Evolutionary conservation across 2,888 invertebrate species (phyloP).

Genomic region (Dinocampus coccinellae): DNA sequence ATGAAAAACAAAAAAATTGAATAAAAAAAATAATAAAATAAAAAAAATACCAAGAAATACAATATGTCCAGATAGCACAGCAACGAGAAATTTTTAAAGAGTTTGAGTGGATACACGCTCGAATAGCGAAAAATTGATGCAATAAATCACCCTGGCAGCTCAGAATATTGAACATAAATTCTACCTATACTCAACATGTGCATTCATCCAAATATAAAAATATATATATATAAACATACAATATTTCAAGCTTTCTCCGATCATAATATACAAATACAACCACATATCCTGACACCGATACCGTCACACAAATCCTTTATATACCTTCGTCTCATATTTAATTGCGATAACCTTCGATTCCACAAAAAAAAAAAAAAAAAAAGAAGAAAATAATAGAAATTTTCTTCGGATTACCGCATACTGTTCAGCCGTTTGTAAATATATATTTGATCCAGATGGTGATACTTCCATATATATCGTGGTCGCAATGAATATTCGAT

Average conservation of each 20-base stretch:
- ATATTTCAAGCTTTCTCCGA: neutral
- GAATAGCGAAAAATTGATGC: slow-evolving; percentile 13
- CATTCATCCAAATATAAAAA: neutral
- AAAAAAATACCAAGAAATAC: no score
- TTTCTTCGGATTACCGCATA: neutral
- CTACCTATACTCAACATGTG: no score
- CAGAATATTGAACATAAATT: neutral
- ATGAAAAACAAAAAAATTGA: neutral
- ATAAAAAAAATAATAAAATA: slow-evolving; percentile 11
- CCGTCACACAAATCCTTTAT: neutral
- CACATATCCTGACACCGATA: neutral
- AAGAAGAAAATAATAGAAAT: neutral
- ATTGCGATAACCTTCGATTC: neutral
- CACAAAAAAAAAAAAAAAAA: neutral
- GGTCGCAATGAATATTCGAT: slow-evolving; percentile 10
- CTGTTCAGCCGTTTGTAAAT: neutral
- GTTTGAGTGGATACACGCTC: neutral
- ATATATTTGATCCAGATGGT: neutral
- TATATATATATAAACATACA: neutral
- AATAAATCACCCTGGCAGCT: slow-evolving; percentile 14
- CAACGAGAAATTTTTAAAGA: neutral
- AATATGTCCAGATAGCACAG: neutral
- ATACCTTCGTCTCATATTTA: neutral
- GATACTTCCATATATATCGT: neutral
- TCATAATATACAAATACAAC: neutral